Evolutionary conservation across 2,888 invertebrate genomes (phyloP).

Genomic region (Norana najaformis): DNA sequence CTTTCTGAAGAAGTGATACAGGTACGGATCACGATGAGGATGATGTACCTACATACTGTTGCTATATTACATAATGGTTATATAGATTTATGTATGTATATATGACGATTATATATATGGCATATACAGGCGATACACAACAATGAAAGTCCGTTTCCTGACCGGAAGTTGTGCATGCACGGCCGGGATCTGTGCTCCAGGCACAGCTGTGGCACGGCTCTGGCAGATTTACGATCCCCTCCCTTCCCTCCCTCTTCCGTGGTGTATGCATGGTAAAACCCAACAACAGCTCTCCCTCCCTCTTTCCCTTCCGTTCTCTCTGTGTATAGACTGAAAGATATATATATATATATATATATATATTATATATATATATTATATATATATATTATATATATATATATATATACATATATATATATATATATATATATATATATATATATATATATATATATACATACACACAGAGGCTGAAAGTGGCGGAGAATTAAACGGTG

Average conservation of each 20-base stretch:
- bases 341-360: background rate
- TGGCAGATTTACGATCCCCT: background rate
- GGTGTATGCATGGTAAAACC: background rate
- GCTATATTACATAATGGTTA: background rate
- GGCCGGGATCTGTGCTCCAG: background rate
- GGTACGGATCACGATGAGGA: background rate
- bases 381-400: background rate
- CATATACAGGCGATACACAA: background rate
- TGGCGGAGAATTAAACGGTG: background rate
- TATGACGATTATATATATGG: background rate
- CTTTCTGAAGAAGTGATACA: background rate
- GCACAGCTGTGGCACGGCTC: background rate
- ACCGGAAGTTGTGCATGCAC: background rate
- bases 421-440: background rate
- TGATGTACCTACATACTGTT: background rate
- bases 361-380: background rate
- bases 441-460: background rate
- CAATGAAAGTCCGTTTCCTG: conserved; percentile 1
- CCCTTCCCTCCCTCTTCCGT: background rate
- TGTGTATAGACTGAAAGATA: no score
- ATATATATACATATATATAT: background rate
- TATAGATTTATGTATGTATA: background rate
- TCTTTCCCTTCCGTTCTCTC: no score
- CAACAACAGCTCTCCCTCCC: background rate
- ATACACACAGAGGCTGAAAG: background rate